Base-by-base conservation (phyloP, 2,113 vertebrate genomes). In the Narcine bancroftii region DNA sequence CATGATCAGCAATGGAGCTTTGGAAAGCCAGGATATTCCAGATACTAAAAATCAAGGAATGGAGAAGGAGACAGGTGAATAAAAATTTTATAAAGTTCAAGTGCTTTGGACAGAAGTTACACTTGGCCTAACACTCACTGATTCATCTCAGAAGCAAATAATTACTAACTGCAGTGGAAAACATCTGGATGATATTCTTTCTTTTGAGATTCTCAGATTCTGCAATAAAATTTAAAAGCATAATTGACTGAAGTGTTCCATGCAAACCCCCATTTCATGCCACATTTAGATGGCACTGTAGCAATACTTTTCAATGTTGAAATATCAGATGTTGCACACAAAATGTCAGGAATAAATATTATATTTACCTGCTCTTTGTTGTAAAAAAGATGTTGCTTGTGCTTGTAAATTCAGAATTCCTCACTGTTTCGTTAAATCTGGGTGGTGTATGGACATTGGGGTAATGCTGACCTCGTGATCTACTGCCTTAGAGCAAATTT, bases 151-250 rank as follows among this genome's bases (percentile, higher is more conserved):
- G 42, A 21, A 33, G 33, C 19, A n/a, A 56, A 60, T n/a, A 87
- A 87, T 6, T 87, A 87, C 36, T 60, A 6, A 87, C n/a, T 36
- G 7, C n/a, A 87, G 53, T 87, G 81, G 81, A 87, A 39, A 60
- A 63, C n/a, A 60, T 87, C n/a, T 87, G 53, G 53, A 87, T 87
- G 36, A n/a, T 87, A 63, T 87, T 85, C 11, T 60, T 87, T n/a
- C 53, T 87, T 85, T 87, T 13, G 33, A 21, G n/a, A 13, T 19
- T 63, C 33, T n/a, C 81, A 81, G 45, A 53, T 50, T 50, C 29
- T 53, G 2, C 77, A 81, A 50, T 50, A 26, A 81, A 3, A 33
- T 50, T 81, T 81, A 29, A 53, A 77, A 77, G 7, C 75, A 77
- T 21, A 45, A 11, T 77, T 77, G 19, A 36, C 39, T 21, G 56